phyloP scores from a whole-genome alignment of 2,113 vertebrate species.

The Phalacrocorax pelagicus region DNA sequence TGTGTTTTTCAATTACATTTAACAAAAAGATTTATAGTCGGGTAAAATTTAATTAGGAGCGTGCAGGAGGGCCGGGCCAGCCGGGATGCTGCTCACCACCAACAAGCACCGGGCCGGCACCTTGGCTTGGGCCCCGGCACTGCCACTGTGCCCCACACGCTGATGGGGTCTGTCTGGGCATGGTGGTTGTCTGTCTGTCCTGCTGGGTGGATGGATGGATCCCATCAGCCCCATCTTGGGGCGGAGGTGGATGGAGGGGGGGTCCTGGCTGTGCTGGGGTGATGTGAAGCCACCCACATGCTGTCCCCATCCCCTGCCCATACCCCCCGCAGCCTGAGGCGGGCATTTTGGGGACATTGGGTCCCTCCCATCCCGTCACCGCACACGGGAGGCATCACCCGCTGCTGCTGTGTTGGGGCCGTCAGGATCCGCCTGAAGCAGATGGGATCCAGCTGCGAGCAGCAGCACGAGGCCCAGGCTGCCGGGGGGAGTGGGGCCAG shows the following conservation, averaged over 20 bases:
- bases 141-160: accelerated
- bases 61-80: background rate
- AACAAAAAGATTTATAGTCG: constrained; percentile 59
- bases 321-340: accelerated
- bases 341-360: accelerated
- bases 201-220: background rate
- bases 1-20: constrained; percentile 63
- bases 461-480: constrained; percentile 69
- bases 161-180: accelerated
- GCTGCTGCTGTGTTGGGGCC: constrained; percentile 40
- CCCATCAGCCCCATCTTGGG: accelerated
- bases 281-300: accelerated
- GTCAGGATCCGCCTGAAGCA: constrained; percentile 63
- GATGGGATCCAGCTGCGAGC: constrained; percentile 75
- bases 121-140: background rate
- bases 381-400: background rate
- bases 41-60: constrained; percentile 63
- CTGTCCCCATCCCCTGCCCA: accelerated
- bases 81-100: accelerated
- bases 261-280: accelerated
- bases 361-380: background rate
- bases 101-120: accelerated
- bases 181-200: background rate
- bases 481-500: constrained; percentile 50
- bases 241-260: accelerated